Evolutionary conservation across 2,797 vertebrate genomes (phyloP).

Genomic region (Bovichtus variegatus): DNA sequence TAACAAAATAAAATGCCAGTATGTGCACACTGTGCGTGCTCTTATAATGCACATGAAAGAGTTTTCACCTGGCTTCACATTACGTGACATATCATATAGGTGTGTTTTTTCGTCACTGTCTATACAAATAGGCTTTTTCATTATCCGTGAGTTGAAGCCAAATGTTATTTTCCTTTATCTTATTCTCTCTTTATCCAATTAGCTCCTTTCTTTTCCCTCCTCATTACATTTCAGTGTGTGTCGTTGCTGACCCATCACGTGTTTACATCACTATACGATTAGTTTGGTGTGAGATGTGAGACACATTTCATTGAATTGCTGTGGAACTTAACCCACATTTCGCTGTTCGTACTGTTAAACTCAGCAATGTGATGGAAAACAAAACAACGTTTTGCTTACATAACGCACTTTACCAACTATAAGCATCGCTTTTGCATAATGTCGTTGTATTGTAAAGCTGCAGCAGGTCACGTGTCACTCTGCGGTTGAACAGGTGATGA

Average conservation of each 20-base stretch:
- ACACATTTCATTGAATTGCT: background rate
- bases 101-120: background rate
- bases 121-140: background rate
- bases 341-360: background rate
- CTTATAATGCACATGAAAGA: background rate
- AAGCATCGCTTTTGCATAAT: background rate
- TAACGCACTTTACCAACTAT: background rate
- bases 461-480: background rate
- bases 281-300: background rate
- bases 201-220: background rate
- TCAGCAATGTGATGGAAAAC: background rate
- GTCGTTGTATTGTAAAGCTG: background rate
- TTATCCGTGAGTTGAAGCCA: background rate
- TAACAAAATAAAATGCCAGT: background rate
- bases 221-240: background rate
- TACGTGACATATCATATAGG: background rate
- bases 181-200: background rate
- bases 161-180: background rate
- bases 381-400: background rate
- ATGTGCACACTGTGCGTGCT: background rate
- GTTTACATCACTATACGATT: background rate
- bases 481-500: background rate
- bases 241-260: background rate
- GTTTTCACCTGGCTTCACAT: background rate
- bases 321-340: background rate